A percentile compares a stretch with the other conserved stretches of the same genome.
phyloP scores from a whole-genome alignment of 2,113 vertebrate species.

The Aspiorhynchus laticeps region DNA sequence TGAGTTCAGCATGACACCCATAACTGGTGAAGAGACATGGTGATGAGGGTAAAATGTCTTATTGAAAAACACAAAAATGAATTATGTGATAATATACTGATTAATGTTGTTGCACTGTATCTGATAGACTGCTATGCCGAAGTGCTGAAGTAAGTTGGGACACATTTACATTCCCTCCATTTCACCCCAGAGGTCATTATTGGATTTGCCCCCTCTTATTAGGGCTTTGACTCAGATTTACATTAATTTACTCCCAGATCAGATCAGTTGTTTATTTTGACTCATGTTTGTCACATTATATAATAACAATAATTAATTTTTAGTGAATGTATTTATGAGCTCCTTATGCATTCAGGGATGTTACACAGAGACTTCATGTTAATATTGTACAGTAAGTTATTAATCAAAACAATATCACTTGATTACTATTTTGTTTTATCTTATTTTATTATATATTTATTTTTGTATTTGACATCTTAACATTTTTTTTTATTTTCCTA shows the following conservation, averaged over 20 bases:
- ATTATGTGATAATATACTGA: not conserved
- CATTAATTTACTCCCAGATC: not conserved
- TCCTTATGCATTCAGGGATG: not conserved
- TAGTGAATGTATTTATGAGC: not conserved
- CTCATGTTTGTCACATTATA: not conserved
- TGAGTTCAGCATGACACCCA: not conserved
- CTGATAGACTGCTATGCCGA: not conserved
- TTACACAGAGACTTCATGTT: not conserved
- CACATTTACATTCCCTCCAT: not conserved
- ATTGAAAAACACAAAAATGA: not conserved
- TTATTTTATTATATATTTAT: not conserved
- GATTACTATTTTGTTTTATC: not conserved
- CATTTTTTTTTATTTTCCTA: too few species aligned
- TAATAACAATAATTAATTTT: not conserved
- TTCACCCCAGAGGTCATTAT: slow-evolving; percentile 5
- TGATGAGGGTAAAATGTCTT: not conserved
- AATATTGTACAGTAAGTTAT: not conserved
- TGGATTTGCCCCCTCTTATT: not conserved
- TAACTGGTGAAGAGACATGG: too few species aligned
- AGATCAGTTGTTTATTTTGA: not conserved
- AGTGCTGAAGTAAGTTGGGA: too few species aligned
- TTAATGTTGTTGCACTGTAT: too few species aligned
- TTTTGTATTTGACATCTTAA: not conserved
- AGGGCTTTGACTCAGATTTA: not conserved
- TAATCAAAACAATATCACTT: not conserved